Base-by-base conservation (phyloP, 2,888 invertebrate species). In the Octodonta nipae region DNA sequence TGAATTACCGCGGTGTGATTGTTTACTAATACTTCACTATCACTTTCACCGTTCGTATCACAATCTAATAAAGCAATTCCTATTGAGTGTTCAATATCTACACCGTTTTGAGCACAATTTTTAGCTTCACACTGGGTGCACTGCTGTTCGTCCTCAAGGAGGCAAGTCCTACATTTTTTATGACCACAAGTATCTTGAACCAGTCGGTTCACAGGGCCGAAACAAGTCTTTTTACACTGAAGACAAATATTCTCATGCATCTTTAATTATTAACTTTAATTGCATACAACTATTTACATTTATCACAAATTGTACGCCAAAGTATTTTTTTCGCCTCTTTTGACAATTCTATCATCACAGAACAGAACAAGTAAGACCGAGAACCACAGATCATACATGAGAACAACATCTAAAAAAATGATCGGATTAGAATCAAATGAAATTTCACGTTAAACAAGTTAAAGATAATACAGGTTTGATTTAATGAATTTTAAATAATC, bases 171-270 rank as follows among this genome's bases (percentile, higher is more conserved):
- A 56, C 82, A 83, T 60, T 83, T 83, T 33, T 67, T 66, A 55
- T 83, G 82, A 3, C 82, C 83, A 57, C 83, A 83, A 29, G 67
- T 68, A 54, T 83, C 83, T 30, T 73, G 75, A 10, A 83, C 73
- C 33, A 82, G 60, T 32, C 82, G 66, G 48, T 73, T 73, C 35
- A 66, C 60, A 4, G 73, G 70, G 26, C 60, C 57, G 46, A 71
- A 70, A 20, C 71, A 64, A 33, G 61, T 49, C 46, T 68, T 67
- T 35, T 66, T 63, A 51, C 78, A 78, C 54, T 71, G 73, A 22
- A 73, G 43, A 33, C 55, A 55, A 28, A 43, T 31, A 35, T 34
- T 36, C 32, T 43, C 43, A 14, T 42, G 37, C 43, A 43, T 43
- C 28, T 28, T 26, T n/a, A n/a, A n/a, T n/a, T n/a, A n/a, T n/a